These are phyloP conservation scores for Petrosia ficiformis DNA, from an alignment of 37 sponge, comb jelly and placozoan genomes.

Conservation along the genomic window DNA sequence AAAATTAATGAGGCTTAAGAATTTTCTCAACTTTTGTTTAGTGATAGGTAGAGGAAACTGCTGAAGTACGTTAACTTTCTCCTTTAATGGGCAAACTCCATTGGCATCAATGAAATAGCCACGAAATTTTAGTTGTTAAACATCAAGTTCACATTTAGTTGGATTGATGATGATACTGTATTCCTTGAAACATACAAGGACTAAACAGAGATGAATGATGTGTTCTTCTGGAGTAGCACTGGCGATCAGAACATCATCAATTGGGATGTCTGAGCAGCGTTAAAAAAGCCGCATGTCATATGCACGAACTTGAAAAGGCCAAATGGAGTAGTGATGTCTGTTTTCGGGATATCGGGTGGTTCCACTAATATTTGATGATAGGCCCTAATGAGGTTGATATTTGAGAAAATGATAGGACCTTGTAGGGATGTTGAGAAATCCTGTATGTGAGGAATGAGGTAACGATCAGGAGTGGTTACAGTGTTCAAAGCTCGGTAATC, in stretches of 20 bases:
- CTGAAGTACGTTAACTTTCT: neutral
- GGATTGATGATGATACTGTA: conserved; percentile 12
- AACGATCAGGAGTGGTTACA: no score
- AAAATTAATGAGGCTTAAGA: conserved; percentile 39
- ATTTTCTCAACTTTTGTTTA: neutral
- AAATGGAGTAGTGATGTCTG: no score
- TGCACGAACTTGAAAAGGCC: no score
- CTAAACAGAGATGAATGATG: neutral
- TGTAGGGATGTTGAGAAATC: no score
- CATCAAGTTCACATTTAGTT: conserved; percentile 11
- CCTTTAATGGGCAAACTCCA: neutral
- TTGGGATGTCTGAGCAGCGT: no score
- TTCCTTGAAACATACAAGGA: neutral
- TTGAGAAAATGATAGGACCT: no score
- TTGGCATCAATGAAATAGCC: neutral
- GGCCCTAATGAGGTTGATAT: no score
- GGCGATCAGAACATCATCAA: conserved; percentile 19
- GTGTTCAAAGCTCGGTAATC: no score
- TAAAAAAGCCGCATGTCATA: no score
- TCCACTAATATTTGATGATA: no score
- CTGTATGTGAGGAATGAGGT: no score
- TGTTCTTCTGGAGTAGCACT: conserved; percentile 18
- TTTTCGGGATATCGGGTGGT: no score
- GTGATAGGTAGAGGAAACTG: neutral
- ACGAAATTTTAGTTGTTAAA: neutral